These are phyloP conservation scores for Cotesia vestalis DNA, from an alignment of 1,140 invertebrate species.

Conservation along the genomic window DNA sequence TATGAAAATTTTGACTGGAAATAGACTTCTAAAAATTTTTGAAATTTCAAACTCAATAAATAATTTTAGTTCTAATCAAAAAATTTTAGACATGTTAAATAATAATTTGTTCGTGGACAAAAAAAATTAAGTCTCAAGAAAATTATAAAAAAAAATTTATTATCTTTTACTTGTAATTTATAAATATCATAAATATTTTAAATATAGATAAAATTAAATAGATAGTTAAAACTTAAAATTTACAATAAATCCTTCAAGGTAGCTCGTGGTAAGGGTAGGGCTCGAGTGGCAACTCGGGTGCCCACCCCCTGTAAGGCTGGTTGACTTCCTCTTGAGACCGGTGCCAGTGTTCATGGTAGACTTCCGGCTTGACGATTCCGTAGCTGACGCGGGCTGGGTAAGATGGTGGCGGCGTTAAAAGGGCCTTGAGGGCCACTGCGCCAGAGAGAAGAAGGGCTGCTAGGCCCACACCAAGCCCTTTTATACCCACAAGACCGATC, in stretches of 20 bases:
- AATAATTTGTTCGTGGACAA: no score
- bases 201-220: conserved; percentile 14
- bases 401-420: conserved; percentile 57
- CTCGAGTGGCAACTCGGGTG: conserved; percentile 54
- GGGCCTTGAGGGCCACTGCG: conserved; percentile 65
- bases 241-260: conserved; percentile 40
- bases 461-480: conserved; percentile 72
- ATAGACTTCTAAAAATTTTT: no score
- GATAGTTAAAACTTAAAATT: conserved; percentile 46
- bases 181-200: no score
- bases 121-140: no score
- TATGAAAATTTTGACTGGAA: no score
- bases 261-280: conserved; percentile 58
- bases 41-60: no score
- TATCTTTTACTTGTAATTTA: no score
- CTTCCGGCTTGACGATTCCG: conserved; percentile 63
- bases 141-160: no score
- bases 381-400: conserved; percentile 63
- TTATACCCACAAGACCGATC: conserved; percentile 72
- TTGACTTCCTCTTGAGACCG: conserved; percentile 61
- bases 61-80: no score
- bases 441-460: conserved; percentile 71
- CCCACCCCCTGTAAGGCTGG: conserved; percentile 58
- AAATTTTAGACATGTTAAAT: no score
- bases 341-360: conserved; percentile 66